These are phyloP conservation scores for Parnassius smintheus DNA, from an alignment of 2,888 invertebrate genomes.

Conservation along the genomic window DNA sequence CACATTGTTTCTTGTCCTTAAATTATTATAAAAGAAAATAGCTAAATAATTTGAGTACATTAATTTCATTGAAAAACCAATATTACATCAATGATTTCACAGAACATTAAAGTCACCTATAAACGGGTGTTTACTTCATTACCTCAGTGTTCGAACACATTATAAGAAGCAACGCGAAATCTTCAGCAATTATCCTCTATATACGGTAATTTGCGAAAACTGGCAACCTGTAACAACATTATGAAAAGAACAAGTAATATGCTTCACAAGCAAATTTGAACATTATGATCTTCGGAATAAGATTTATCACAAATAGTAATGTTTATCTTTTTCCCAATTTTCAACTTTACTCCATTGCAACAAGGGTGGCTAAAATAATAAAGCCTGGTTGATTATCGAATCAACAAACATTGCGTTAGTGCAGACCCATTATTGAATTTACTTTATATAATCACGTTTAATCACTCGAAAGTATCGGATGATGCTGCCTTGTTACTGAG, in stretches of 20 bases:
- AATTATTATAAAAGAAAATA: too few relatives aligned
- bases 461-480: slow-evolving; percentile 75
- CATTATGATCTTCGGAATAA: slow-evolving; percentile 11
- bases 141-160: slow-evolving; percentile 56
- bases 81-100: slow-evolving; percentile 5
- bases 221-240: slow-evolving; percentile 24
- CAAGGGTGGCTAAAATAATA: slow-evolving; percentile 45
- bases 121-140: slow-evolving; percentile 43
- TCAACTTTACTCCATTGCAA: slow-evolving; percentile 33
- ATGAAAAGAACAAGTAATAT: slow-evolving; percentile 6
- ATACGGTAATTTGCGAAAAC: slow-evolving; percentile 31
- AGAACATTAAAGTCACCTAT: slow-evolving; percentile 21
- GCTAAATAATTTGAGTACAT: neutral
- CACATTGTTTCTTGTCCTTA: too few relatives aligned
- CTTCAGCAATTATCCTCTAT: slow-evolving; percentile 16
- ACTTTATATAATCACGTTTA: slow-evolving; percentile 81
- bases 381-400: slow-evolving; percentile 38
- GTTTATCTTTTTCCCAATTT: slow-evolving; percentile 40
- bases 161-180: slow-evolving; percentile 30
- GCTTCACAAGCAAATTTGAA: slow-evolving; percentile 23
- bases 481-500: slow-evolving; percentile 73
- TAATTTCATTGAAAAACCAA: neutral
- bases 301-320: slow-evolving; percentile 11
- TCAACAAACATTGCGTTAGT: slow-evolving; percentile 74
- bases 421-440: slow-evolving; percentile 79